Evolutionary conservation across 2,113 vertebrate species (phyloP), one percentile per base, ranked within the genome.

Genomic region (Ellobius talpinus): DNA sequence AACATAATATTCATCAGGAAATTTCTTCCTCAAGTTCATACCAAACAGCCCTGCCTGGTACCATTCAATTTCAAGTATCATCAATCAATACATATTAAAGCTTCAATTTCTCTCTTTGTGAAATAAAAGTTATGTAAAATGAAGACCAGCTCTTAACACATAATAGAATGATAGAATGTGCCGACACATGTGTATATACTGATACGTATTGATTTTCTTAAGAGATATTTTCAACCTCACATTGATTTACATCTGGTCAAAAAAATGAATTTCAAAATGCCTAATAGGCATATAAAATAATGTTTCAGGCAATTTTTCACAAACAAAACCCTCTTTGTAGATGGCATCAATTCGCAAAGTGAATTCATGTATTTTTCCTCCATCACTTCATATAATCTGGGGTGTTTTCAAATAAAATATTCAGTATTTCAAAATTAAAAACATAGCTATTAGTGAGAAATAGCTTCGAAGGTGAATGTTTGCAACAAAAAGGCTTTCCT

Each of bases 341-440:
- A 10, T 90, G n/a, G 63, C 4, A 50, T 58, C 39, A 84, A 21
- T 14, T 79, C 31, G 78, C 88, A 93, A 66, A 66, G 79, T 36
- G 6, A 52, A 89, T 58, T 92, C 76, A 84, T 70, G 12, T 50
- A 26, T 24, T 58, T 90, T 93, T 26, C 52, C 3, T 42, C 70
- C 33, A 66, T 50, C 68, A 82, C 79, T 74, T 76, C 14, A 88
- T 72, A 68, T 16, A 93, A 87, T 50, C 74, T 52, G 84, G 52
- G 13, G 50, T 68, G 63, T 72, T 97, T 74, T 95, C 36, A 95
- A 93, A 87, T 86, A 86, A 93, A 95, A 87, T 87, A 93, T 81
- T 94, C 55, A 94, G 17, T 45, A 77, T 78, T 97, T 94, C 90
- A 95, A 98, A 93, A 91, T 90, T 31, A 72, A 93, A 96, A 96